Evolutionary conservation across 1,140 invertebrate species (phyloP).

Genomic region (Gryon sp.): DNA sequence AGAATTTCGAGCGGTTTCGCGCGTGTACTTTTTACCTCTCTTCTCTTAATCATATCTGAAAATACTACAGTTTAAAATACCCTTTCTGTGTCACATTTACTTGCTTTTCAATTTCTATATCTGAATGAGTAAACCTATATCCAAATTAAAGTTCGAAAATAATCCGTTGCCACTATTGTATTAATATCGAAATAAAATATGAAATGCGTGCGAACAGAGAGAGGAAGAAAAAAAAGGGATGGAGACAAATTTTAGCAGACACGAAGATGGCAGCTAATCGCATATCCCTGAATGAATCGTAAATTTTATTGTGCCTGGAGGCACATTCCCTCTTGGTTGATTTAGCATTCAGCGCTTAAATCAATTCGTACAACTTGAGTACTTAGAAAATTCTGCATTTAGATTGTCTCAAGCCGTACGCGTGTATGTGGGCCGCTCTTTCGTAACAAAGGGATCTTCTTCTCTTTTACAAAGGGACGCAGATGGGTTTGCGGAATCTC

Average conservation of each 20-base stretch:
- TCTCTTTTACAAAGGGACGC: conserved; percentile 68
- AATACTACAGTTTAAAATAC: conserved; percentile 39
- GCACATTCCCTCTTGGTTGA: conserved; percentile 69
- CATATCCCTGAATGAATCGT: conserved; percentile 49
- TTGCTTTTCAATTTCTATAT: conserved; percentile 4
- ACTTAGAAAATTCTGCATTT: conserved; percentile 76
- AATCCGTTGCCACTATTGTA: too few species aligned
- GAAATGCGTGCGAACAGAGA: not conserved
- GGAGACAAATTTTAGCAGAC: not conserved
- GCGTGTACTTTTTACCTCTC: conserved; percentile 28
- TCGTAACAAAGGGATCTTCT: conserved; percentile 66
- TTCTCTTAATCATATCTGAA: conserved; percentile 34
- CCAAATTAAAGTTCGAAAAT: not conserved
- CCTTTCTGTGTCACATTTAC: conserved; percentile 27
- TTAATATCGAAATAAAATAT: too few species aligned
- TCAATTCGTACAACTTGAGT: conserved; percentile 80
- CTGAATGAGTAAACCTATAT: not conserved
- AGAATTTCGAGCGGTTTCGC: conserved; percentile 45
- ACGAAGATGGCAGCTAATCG: conserved; percentile 18
- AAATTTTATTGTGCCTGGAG: conserved; percentile 61
- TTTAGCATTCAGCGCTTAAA: conserved; percentile 80
- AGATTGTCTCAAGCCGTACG: conserved; percentile 65
- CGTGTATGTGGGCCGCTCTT: conserved; percentile 56
- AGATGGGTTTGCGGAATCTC: conserved; percentile 77
- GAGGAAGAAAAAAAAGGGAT: not conserved